Evolutionary conservation across 2,888 invertebrate genomes (phyloP).

Genomic region (Ischnura elegans): DNA sequence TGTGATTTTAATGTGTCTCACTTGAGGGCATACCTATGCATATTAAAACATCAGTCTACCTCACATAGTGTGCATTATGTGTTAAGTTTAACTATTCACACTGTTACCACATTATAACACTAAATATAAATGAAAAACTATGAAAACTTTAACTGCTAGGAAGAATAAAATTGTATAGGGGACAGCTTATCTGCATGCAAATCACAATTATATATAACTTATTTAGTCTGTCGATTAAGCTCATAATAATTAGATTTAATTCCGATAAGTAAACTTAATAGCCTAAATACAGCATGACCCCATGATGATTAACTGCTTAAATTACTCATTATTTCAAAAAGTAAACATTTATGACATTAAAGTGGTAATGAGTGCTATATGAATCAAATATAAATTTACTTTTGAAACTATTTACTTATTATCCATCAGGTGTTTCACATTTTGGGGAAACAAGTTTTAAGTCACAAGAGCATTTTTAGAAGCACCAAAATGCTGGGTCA

Average conservation of each 20-base stretch:
- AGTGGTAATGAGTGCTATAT: slow-evolving; percentile 40
- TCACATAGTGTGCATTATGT: slow-evolving; percentile 52
- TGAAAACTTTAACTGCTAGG: slow-evolving; percentile 39
- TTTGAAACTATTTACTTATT: neutral
- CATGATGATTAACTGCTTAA: slow-evolving; percentile 46
- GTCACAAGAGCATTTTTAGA: neutral
- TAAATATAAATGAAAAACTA: slow-evolving; percentile 32
- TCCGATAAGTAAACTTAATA: slow-evolving; percentile 47
- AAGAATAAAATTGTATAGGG: slow-evolving; percentile 8
- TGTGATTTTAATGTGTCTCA: slow-evolving; percentile 44
- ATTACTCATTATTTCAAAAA: neutral
- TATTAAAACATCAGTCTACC: slow-evolving; percentile 18
- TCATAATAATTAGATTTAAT: slow-evolving; percentile 57
- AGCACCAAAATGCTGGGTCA: slow-evolving; percentile 59
- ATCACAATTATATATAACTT: slow-evolving; percentile 57
- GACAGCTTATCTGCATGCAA: slow-evolving; percentile 49
- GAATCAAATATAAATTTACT: neutral
- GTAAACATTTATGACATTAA: slow-evolving; percentile 42
- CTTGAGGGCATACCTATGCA: slow-evolving; percentile 22
- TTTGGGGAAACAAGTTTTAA: neutral
- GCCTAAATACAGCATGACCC: slow-evolving; percentile 53
- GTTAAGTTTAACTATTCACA: slow-evolving; percentile 51
- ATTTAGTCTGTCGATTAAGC: slow-evolving; percentile 52
- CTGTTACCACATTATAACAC: slow-evolving; percentile 67
- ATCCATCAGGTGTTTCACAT: neutral